A percentile compares a stretch with the other conserved stretches of the same genome.
Conservation (phyloP, 2,888 invertebrate genomes). For the Trileptium ribeirensis region DNA sequence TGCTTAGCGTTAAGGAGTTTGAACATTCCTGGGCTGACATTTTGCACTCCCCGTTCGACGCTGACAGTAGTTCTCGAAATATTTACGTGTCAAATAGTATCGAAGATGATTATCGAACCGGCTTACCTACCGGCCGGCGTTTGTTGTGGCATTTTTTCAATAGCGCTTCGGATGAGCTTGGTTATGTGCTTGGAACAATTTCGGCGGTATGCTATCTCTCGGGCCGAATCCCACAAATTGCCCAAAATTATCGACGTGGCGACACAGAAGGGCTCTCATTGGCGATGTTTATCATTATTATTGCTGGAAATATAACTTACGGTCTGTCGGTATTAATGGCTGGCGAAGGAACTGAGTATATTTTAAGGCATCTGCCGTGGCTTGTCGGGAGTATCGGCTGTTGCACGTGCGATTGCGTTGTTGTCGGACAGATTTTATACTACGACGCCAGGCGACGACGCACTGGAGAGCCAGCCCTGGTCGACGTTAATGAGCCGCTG, state of each 20-base stretch:
- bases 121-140: not conserved
- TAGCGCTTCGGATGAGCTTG: slow-evolving; percentile 33
- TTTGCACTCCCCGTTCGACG: not conserved
- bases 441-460: not conserved
- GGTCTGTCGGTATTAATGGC: slow-evolving; percentile 50
- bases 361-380: slow-evolving; percentile 54
- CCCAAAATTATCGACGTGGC: slow-evolving; percentile 42
- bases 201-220: slow-evolving; percentile 49
- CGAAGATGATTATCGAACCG: not conserved
- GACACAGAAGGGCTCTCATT: slow-evolving; percentile 50
- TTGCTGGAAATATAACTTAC: slow-evolving; percentile 51
- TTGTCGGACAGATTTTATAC: slow-evolving; percentile 43
- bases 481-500: not conserved
- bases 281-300: slow-evolving; percentile 47
- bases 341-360: slow-evolving; percentile 38
- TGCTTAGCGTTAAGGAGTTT: not conserved
- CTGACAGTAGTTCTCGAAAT: not conserved
- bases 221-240: slow-evolving; percentile 48
- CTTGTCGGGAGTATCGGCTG: slow-evolving; percentile 54
- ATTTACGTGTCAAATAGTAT: too few species aligned
- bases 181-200: slow-evolving; percentile 48
- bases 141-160: slow-evolving; percentile 15
- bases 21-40: not conserved
- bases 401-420: slow-evolving; percentile 52
- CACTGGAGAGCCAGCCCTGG: not conserved